A percentile compares a stretch with the other conserved stretches of the same genome.
Evolutionary conservation across 2,113 vertebrate genomes (phyloP).

Genomic region (Macaca mulatta): DNA sequence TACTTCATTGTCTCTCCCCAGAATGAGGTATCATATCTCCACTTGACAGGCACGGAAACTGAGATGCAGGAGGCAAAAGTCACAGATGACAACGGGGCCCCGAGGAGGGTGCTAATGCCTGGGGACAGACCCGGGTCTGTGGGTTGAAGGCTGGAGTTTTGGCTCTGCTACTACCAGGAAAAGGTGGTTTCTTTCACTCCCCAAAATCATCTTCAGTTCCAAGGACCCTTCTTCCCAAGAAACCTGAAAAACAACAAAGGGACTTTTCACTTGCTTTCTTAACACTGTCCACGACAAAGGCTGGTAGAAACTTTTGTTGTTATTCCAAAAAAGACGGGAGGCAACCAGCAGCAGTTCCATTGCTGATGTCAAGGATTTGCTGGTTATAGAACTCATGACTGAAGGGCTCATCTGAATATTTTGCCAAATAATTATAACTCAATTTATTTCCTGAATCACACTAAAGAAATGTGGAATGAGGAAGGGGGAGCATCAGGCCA

Average conservation of each 20-base stretch:
- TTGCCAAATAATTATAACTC: not conserved
- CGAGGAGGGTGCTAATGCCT: rapidly evolving
- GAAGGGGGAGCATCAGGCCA: not conserved
- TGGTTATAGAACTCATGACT: not conserved
- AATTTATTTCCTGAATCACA: not conserved
- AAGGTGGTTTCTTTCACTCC: not conserved
- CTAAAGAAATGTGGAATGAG: not conserved
- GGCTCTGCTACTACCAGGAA: not conserved
- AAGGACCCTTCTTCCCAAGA: not conserved
- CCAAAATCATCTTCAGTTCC: not conserved
- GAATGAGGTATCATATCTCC: not conserved
- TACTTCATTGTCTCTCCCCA: not conserved
- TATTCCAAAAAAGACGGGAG: not conserved
- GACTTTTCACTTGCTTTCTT: not conserved
- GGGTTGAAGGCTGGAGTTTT: not conserved
- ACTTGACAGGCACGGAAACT: not conserved
- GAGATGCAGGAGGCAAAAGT: too few relatives aligned
- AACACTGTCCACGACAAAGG: not conserved
- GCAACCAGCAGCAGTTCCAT: not conserved
- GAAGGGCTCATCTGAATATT: not conserved
- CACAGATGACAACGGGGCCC: not conserved
- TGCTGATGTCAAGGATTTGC: not conserved
- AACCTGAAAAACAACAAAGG: not conserved
- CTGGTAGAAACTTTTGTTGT: not conserved
- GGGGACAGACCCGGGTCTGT: not conserved